Evolutionary conservation across 2,797 vertebrate genomes (phyloP).

Genomic region (Hippocampus kuda): DNA sequence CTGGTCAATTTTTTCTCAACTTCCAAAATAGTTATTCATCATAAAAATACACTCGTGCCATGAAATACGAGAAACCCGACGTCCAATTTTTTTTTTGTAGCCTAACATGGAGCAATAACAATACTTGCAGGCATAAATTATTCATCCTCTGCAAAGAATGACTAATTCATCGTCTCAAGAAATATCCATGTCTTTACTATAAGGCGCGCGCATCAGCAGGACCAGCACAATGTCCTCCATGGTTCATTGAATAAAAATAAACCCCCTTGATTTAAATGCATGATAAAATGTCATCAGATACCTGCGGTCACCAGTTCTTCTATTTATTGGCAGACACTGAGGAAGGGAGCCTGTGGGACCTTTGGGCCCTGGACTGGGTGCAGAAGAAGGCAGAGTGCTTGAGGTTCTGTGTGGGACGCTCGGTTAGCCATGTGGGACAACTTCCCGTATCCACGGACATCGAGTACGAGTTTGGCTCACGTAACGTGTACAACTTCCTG

Average conservation of each 20-base stretch:
- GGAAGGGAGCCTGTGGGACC: slow-evolving; percentile 54
- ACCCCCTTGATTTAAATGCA: neutral
- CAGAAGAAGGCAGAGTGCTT: slow-evolving; percentile 81
- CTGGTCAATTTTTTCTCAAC: neutral
- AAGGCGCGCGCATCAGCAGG: too few relatives aligned
- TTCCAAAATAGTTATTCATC: neutral
- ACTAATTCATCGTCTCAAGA: neutral
- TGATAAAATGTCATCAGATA: neutral
- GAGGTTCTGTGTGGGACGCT: slow-evolving; percentile 68
- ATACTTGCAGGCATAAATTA: neutral
- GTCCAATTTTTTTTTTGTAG: neutral
- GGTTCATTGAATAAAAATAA: neutral
- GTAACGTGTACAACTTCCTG: slow-evolving; percentile 92
- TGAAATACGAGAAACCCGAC: neutral
- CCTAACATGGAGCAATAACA: neutral
- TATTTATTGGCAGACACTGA: slow-evolving; percentile 49
- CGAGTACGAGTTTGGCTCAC: slow-evolving; percentile 73
- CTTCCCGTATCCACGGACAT: slow-evolving; percentile 74
- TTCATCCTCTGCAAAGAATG: neutral
- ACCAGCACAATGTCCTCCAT: too few relatives aligned
- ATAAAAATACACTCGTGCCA: neutral
- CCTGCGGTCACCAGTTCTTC: neutral
- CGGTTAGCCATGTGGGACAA: slow-evolving; percentile 62
- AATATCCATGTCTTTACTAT: too few relatives aligned
- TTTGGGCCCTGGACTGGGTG: slow-evolving; percentile 69